Percentiles rank a stretch among this genome's conserved stretches.
Conservation (phyloP, 2,797 vertebrate genomes). For the Melanotaenia trifasciata region DNA sequence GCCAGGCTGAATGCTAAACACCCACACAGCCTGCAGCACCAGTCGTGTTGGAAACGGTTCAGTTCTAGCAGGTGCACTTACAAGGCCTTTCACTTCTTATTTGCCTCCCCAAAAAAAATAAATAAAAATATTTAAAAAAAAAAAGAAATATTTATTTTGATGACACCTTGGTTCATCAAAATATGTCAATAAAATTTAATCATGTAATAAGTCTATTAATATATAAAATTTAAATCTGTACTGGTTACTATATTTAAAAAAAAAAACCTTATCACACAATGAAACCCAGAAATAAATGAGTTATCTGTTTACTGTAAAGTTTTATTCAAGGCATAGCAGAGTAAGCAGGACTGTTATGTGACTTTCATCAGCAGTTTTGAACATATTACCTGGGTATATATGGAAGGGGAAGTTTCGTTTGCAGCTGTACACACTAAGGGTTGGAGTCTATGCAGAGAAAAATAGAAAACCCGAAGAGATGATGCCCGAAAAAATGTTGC, state of each 20-base stretch:
- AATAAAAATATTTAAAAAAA: constrained; percentile 8
- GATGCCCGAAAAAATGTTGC: not conserved
- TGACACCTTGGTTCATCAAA: constrained; percentile 1
- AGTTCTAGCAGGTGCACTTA: constrained; percentile 78
- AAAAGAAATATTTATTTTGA: constrained; percentile 27
- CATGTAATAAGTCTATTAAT: too few relatives aligned
- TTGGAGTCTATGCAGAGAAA: not conserved
- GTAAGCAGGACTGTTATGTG: too few relatives aligned
- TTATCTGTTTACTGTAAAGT: too few relatives aligned
- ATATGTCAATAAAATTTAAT: not conserved
- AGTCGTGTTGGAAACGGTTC: constrained; percentile 75
- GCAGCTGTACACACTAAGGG: not conserved
- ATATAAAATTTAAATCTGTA: not conserved
- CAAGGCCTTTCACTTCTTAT: constrained; percentile 46
- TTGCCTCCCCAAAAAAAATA: constrained; percentile 11
- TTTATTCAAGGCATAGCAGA: too few relatives aligned
- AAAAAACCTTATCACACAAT: too few relatives aligned
- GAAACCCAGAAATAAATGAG: too few relatives aligned
- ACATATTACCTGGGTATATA: not conserved
- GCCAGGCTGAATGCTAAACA: constrained; percentile 78
- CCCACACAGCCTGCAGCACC: constrained; percentile 59
- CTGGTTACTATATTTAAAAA: not conserved
- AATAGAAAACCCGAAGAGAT: not conserved
- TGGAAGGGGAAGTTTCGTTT: not conserved
- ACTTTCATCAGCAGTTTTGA: not conserved